These are phyloP conservation scores for Phalacrocorax carbo DNA, from an alignment of 2,113 vertebrate genomes.

Conservation along the genomic window DNA sequence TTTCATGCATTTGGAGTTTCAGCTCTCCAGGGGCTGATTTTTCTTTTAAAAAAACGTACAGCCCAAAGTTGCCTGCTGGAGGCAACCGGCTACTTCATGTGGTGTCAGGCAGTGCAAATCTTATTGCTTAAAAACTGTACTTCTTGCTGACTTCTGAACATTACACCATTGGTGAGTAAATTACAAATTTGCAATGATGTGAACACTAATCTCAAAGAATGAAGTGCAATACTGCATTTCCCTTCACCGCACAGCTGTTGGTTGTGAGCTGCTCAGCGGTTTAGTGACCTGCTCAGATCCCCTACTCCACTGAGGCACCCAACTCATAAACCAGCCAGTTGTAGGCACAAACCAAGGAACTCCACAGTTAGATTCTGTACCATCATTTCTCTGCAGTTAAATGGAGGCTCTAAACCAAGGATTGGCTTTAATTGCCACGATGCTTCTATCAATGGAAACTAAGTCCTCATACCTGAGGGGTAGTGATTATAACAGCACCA, in stretches of 20 bases:
- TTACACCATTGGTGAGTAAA: neutral
- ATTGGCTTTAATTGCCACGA: neutral
- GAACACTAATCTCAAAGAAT: neutral
- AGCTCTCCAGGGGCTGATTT: neutral
- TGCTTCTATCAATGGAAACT: neutral
- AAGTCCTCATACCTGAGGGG: conserved; percentile 85
- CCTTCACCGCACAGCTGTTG: neutral
- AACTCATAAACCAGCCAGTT: neutral
- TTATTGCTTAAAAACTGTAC: neutral
- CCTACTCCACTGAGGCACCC: neutral
- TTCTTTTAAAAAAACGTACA: neutral
- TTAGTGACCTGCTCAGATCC: neutral
- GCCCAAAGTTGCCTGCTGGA: neutral
- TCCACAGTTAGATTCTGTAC: too few relatives aligned
- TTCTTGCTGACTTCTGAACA: neutral
- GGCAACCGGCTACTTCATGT: neutral
- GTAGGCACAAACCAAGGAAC: neutral
- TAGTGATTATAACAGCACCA: conserved; percentile 90
- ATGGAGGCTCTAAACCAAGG: neutral
- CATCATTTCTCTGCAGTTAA: neutral
- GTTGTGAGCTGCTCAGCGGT: neutral
- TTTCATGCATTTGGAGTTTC: neutral
- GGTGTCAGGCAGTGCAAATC: neutral
- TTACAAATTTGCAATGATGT: accelerated
- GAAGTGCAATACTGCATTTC: neutral